phyloP scores from a whole-genome alignment of 2,113 vertebrate species.

The Coregonus clupeaformis region DNA sequence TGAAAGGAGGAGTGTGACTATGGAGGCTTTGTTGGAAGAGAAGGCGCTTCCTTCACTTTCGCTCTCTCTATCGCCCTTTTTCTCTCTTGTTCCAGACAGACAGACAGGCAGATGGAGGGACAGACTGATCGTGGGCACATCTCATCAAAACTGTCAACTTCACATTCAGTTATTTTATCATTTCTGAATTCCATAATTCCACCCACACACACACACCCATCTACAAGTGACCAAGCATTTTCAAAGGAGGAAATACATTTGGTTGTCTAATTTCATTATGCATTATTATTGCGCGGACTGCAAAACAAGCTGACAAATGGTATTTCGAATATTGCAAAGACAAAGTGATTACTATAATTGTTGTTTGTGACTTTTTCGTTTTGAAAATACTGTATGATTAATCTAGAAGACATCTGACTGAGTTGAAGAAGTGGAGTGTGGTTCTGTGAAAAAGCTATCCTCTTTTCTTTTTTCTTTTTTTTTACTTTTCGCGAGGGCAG shows the following conservation, averaged over 20 bases:
- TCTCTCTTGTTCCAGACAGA: too few species aligned
- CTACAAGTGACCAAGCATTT: slow-evolving; percentile 9
- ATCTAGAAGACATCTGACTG: too few species aligned
- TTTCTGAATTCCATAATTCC: not conserved
- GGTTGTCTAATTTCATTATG: slow-evolving; percentile 20
- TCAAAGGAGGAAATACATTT: slow-evolving; percentile 7
- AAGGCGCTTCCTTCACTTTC: not conserved
- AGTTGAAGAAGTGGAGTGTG: not conserved
- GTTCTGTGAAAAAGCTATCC: not conserved
- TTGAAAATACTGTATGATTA: slow-evolving; percentile 72
- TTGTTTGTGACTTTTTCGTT: slow-evolving; percentile 70
- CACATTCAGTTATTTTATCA: not conserved
- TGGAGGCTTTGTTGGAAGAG: not conserved
- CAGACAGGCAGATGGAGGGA: too few species aligned
- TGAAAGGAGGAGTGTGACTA: not conserved
- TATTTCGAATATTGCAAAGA: slow-evolving; percentile 72
- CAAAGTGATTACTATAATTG: slow-evolving; percentile 21
- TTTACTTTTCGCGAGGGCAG: slow-evolving; percentile 21
- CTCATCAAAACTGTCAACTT: not conserved
- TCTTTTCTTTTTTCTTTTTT: slow-evolving; percentile 9
- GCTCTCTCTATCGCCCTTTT: too few species aligned
- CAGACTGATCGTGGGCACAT: too few species aligned
- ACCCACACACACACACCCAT: not conserved
- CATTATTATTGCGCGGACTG: slow-evolving; percentile 30
- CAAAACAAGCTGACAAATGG: slow-evolving; percentile 34